phyloP scores from a whole-genome alignment of 2,797 vertebrate genomes.

The Catamblyrhynchus diadema region DNA sequence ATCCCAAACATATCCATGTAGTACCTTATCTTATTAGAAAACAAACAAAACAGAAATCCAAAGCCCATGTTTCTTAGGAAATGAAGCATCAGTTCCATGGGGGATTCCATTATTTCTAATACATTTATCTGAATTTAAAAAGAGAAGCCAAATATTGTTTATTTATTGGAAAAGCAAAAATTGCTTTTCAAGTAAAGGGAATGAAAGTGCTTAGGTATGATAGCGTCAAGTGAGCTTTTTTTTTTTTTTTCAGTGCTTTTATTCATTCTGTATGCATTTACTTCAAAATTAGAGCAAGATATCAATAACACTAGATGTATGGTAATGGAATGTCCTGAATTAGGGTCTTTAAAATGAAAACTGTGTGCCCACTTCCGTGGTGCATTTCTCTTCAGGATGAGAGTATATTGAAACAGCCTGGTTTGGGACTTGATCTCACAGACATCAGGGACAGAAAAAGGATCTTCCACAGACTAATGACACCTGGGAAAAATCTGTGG shows the following conservation, averaged over 20 bases:
- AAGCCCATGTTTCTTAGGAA: background rate
- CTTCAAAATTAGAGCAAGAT: background rate
- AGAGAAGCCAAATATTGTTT: background rate
- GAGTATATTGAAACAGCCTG: background rate
- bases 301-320: background rate
- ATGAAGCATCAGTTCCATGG: background rate
- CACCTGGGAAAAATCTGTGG: background rate
- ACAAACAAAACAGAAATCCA: background rate
- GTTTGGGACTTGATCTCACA: background rate
- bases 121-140: background rate
- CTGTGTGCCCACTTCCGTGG: background rate
- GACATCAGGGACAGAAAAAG: background rate
- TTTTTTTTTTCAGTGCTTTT: background rate
- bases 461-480: background rate
- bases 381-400: background rate
- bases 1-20: background rate
- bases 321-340: background rate
- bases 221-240: background rate
- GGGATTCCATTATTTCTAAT: background rate
- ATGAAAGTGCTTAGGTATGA: background rate
- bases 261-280: background rate
- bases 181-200: background rate
- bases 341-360: background rate
- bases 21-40: background rate
- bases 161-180: background rate